Conservation (phyloP, 2,113 vertebrate species). For the Athene cunicularia region DNA sequence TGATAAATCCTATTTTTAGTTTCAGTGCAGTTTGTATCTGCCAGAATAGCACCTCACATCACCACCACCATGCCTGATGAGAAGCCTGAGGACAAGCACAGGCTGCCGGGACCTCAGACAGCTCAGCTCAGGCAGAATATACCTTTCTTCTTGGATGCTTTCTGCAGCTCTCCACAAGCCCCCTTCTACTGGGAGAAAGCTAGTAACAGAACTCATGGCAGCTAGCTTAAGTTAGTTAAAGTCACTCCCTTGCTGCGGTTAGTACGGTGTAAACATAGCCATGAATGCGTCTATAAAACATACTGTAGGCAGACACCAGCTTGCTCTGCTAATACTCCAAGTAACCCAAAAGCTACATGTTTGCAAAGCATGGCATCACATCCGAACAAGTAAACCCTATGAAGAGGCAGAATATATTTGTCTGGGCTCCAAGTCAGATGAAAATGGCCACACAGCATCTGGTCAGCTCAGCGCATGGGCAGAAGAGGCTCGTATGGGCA, state of each 20-base stretch:
- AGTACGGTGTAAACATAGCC: neutral
- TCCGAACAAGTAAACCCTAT: neutral
- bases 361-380: neutral
- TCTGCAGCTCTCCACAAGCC: neutral
- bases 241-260: neutral
- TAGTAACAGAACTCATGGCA: neutral
- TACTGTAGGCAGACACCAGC: neutral
- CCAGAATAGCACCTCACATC: neutral
- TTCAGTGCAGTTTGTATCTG: neutral
- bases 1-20: neutral
- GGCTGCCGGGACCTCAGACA: neutral
- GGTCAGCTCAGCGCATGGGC: fast-evolving
- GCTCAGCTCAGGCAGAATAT: neutral
- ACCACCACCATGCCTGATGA: neutral
- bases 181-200: neutral
- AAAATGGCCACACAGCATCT: neutral
- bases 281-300: neutral
- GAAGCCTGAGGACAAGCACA: neutral
- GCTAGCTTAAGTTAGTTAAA: neutral
- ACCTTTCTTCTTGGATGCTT: neutral
- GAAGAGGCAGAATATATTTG: neutral
- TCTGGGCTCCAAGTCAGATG: neutral
- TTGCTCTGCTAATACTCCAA: neutral
- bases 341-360: neutral
- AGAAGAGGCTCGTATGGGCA: fast-evolving